These are phyloP conservation scores for Ptychochromis oligacanthus DNA, from an alignment of 2,113 vertebrate species.

Conservation along the genomic window DNA sequence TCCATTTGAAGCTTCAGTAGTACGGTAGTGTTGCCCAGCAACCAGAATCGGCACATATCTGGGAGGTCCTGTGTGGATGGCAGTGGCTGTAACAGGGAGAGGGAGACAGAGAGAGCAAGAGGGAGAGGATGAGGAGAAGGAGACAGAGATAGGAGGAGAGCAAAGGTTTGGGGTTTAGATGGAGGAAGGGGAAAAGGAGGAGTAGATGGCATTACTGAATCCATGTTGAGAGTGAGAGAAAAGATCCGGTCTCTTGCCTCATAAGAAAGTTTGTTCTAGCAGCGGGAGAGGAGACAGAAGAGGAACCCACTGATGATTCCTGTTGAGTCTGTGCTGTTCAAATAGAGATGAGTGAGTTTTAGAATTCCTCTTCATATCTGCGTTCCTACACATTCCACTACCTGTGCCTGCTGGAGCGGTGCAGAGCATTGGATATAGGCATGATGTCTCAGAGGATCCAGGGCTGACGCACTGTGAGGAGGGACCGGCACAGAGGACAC, in stretches of 20 bases:
- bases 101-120: conserved; percentile 41
- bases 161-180: conserved; percentile 15
- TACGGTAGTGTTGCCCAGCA: conserved; percentile 81
- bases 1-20: conserved; percentile 79
- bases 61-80: conserved; percentile 76
- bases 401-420: conserved; percentile 45
- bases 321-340: conserved; percentile 1
- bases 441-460: conserved; percentile 58
- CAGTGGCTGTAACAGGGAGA: conserved; percentile 60
- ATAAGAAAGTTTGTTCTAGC: conserved; percentile 61
- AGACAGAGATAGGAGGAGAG: conserved; percentile 38
- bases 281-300: conserved; percentile 19
- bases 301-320: conserved; percentile 20
- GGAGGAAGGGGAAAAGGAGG: conserved; percentile 17
- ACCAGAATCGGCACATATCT: conserved; percentile 78
- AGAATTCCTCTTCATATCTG: conserved; percentile 17
- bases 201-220: conserved; percentile 18
- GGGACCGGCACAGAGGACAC: conserved; percentile 57
- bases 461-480: conserved; percentile 55
- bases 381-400: conserved; percentile 31
- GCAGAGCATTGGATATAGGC: conserved; percentile 40
- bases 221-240: conserved; percentile 6
- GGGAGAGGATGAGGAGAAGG: conserved; percentile 45
- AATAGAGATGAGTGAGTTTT: conserved; percentile 27
- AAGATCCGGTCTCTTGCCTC: background rate